These are phyloP conservation scores for Poeciliopsis turrubarensis DNA, from an alignment of 2,113 vertebrate species.

Conservation along the genomic window DNA sequence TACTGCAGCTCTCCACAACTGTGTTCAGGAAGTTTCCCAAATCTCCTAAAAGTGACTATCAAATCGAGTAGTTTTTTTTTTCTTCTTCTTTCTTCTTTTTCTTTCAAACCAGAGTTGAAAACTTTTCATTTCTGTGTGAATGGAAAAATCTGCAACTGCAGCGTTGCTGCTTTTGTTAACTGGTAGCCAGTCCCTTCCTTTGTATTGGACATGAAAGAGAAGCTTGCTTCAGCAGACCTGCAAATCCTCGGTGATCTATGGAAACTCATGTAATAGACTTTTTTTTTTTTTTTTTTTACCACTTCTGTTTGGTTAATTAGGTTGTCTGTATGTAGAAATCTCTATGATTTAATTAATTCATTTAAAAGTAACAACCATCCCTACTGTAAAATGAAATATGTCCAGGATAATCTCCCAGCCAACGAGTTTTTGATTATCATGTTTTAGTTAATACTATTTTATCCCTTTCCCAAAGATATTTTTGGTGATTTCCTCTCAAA, in stretches of 20 bases:
- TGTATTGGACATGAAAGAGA: slow-evolving; percentile 61
- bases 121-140: background rate
- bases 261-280: slow-evolving; percentile 4
- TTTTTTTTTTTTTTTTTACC: background rate
- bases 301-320: background rate
- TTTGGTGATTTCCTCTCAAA: background rate
- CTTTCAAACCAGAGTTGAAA: background rate
- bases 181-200: slow-evolving; percentile 11
- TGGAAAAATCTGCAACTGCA: slow-evolving; percentile 27
- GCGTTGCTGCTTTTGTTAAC: slow-evolving; percentile 34
- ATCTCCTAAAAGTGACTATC: background rate
- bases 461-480: background rate
- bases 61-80: background rate
- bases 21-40: background rate
- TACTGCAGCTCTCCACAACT: background rate
- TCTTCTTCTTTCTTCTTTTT: background rate
- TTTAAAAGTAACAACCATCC: background rate
- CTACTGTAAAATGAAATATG: background rate
- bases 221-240: slow-evolving; percentile 42
- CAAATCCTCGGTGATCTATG: slow-evolving; percentile 7
- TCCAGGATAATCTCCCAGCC: no score
- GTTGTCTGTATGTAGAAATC: background rate
- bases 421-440: no score
- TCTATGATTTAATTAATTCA: background rate
- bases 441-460: background rate